A percentile compares a stretch with the other conserved stretches of the same genome.
phyloP scores from a whole-genome alignment of 2,113 vertebrate species.

The Sinocyclocheilus maitianheensis region DNA sequence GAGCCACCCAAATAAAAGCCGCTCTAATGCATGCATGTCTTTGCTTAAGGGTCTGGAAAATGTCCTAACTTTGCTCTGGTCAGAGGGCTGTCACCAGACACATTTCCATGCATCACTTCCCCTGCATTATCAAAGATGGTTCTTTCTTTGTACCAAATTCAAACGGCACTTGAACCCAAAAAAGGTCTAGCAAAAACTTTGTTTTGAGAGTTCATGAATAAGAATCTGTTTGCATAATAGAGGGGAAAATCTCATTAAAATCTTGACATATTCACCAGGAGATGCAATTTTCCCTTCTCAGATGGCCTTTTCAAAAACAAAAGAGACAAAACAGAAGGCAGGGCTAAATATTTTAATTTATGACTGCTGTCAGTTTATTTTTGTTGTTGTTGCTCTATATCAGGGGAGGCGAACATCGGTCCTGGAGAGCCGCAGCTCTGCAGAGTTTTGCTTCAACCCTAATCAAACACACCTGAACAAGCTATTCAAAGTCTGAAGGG shows the following conservation, averaged over 20 bases:
- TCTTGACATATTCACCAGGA: conserved; percentile 67
- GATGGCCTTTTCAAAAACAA: conserved; percentile 59
- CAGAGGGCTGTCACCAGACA: not conserved
- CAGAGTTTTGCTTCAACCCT: no score
- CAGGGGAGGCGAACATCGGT: no score
- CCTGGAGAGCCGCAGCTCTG: no score
- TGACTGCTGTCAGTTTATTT: not conserved
- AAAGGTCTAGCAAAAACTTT: not conserved
- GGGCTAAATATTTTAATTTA: conserved; percentile 57
- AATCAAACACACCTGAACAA: no score
- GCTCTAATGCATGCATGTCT: not conserved
- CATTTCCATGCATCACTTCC: no score
- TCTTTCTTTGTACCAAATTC: not conserved
- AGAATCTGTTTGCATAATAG: conserved; percentile 68
- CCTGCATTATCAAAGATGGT: not conserved
- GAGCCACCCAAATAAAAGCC: not conserved
- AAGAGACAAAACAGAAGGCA: conserved; percentile 56
- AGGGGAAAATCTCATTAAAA: conserved; percentile 61
- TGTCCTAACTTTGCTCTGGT: not conserved
- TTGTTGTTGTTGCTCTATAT: no score
- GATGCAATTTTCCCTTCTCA: conserved; percentile 57
- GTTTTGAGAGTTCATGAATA: conserved; percentile 62
- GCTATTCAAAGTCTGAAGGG: no score
- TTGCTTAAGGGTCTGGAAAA: conserved; percentile 8
- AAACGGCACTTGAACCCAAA: not conserved